Percentiles rank a stretch among this genome's conserved stretches.
Conservation (phyloP, 2,113 vertebrate genomes). For the Hippocampus abdominalis region DNA sequence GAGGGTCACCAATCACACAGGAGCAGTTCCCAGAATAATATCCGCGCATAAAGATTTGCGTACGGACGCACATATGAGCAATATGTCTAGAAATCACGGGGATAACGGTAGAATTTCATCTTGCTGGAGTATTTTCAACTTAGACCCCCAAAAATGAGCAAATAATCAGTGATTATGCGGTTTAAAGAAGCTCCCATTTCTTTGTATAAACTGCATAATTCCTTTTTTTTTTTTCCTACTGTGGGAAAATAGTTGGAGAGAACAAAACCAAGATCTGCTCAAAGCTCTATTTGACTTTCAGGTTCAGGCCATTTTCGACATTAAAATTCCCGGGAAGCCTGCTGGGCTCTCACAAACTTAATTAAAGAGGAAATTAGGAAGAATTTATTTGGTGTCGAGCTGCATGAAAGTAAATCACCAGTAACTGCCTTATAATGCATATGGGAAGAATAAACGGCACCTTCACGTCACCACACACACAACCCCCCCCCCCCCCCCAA, state of each 20-base stretch:
- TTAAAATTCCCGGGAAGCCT: neutral
- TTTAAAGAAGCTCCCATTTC: neutral
- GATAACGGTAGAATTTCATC: neutral
- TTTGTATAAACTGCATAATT: neutral
- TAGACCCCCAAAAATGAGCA: neutral
- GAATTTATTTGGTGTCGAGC: neutral
- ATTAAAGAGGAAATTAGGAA: neutral
- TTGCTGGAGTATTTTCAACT: neutral
- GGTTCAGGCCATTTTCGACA: conserved; percentile 3
- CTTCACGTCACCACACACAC: no score
- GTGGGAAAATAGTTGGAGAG: neutral
- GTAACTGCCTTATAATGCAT: neutral
- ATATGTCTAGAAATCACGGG: neutral
- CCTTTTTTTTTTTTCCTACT: neutral
- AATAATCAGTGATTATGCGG: neutral
- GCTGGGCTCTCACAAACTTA: neutral
- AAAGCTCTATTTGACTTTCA: neutral
- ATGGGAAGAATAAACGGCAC: neutral
- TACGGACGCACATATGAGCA: neutral
- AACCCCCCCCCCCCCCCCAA: no score
- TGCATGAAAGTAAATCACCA: neutral
- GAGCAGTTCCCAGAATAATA: neutral
- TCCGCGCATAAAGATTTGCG: neutral
- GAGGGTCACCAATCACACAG: neutral
- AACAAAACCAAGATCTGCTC: neutral